phyloP scores from a whole-genome alignment of 1,140 invertebrate species.

The Nasonia longicornis region DNA sequence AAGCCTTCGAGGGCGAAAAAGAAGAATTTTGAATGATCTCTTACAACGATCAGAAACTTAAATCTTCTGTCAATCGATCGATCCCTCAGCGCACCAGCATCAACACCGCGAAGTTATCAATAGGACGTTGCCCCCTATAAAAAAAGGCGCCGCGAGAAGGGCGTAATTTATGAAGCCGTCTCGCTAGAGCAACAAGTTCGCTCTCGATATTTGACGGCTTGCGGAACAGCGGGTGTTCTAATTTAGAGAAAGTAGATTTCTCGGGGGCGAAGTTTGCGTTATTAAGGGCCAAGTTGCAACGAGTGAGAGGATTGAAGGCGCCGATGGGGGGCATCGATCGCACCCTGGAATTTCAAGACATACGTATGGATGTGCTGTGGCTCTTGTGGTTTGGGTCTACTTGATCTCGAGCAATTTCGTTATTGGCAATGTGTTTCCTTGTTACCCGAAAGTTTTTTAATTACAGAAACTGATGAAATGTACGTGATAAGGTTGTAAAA shows the following conservation, averaged over 20 bases:
- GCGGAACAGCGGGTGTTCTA: neutral
- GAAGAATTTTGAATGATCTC: no score
- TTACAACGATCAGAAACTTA: no score
- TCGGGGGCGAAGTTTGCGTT: neutral
- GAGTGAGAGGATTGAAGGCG: no score
- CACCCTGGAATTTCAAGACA: no score
- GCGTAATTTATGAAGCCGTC: neutral
- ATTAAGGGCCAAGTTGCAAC: neutral
- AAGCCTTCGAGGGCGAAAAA: slow-evolving; percentile 22
- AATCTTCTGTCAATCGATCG: no score
- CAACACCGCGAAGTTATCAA: neutral
- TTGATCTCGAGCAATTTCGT: no score
- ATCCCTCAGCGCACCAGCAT: no score
- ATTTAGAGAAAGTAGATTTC: neutral
- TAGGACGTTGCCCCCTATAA: neutral
- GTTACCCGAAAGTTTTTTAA: no score
- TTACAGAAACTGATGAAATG: no score
- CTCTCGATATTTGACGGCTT: neutral
- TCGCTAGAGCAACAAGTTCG: neutral
- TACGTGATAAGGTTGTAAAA: neutral
- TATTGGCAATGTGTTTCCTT: no score
- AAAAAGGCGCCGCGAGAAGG: neutral
- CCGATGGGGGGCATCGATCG: slow-evolving; percentile 56
- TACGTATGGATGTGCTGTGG: no score
- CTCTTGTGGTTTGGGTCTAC: no score